phyloP scores from a whole-genome alignment of 1,140 invertebrate species.

The Dinoponera quadriceps region DNA sequence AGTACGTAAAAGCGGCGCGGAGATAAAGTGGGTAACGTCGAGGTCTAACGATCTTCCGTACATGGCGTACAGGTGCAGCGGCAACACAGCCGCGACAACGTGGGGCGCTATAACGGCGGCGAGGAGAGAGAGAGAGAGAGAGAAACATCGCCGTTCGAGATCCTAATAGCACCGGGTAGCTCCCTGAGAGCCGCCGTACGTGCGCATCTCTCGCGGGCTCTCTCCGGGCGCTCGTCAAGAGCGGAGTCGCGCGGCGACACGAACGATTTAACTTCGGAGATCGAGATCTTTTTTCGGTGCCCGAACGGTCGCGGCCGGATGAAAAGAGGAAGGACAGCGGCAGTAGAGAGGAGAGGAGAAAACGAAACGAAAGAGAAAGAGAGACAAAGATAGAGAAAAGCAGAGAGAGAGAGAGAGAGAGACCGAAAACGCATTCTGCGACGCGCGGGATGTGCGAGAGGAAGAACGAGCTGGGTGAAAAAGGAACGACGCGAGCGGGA shows the following conservation, averaged over 20 bases:
- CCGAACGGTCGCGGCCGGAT: conserved; percentile 53
- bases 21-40: conserved; percentile 43
- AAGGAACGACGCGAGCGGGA: conserved; percentile 19
- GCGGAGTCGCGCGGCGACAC: background rate
- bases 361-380: conserved; percentile 23
- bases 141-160: background rate
- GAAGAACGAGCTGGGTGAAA: conserved; percentile 14
- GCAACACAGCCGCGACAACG: background rate
- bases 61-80: conserved; percentile 4
- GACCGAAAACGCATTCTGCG: conserved; percentile 6
- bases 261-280: conserved; percentile 40
- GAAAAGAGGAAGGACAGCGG: conserved; percentile 50
- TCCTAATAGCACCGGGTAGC: background rate
- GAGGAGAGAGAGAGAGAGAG: no score
- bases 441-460: background rate
- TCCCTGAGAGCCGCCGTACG: background rate
- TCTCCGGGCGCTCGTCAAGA: background rate
- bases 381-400: conserved; percentile 34
- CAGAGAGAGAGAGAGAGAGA: conserved; percentile 61
- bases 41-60: conserved; percentile 33
- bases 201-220: background rate
- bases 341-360: conserved; percentile 19
- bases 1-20: conserved; percentile 30
- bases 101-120: background rate
- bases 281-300: conserved; percentile 13